phyloP scores from a whole-genome alignment of 2,888 invertebrate species.

The Ditylenchus weischeri region DNA sequence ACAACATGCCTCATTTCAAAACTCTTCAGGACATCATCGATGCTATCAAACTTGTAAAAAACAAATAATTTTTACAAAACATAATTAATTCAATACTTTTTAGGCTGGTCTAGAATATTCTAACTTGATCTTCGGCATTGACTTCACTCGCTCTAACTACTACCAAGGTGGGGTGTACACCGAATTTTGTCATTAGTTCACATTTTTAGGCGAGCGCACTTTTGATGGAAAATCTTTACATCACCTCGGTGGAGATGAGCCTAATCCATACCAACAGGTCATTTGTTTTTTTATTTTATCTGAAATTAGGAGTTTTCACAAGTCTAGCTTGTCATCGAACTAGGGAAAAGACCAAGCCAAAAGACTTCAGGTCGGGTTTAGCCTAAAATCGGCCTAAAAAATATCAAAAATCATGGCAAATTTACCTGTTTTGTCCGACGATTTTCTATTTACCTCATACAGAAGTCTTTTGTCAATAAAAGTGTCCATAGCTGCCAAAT shows the following conservation, averaged over 20 bases:
- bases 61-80: background rate
- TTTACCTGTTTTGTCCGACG: too few species aligned
- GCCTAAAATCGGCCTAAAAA: too few species aligned
- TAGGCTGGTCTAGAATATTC: constrained; percentile 59
- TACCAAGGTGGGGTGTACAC: constrained; percentile 59
- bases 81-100: constrained; percentile 21
- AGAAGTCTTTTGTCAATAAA: too few species aligned
- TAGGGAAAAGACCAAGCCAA: too few species aligned
- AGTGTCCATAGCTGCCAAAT: too few species aligned
- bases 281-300: background rate
- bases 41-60: constrained; percentile 53
- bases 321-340: too few species aligned
- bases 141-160: constrained; percentile 64
- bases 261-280: constrained; percentile 63
- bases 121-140: constrained; percentile 61
- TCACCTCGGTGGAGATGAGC: constrained; percentile 55
- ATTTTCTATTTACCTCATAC: too few species aligned
- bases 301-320: background rate
- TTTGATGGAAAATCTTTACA: constrained; percentile 62
- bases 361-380: too few species aligned
- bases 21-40: constrained; percentile 56
- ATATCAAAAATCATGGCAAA: too few species aligned
- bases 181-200: too few species aligned
- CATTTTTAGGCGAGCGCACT: constrained; percentile 58
- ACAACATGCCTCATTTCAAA: constrained; percentile 58